These are phyloP conservation scores for Busseola fusca DNA, from an alignment of 2,888 invertebrate species.

Conservation along the genomic window DNA sequence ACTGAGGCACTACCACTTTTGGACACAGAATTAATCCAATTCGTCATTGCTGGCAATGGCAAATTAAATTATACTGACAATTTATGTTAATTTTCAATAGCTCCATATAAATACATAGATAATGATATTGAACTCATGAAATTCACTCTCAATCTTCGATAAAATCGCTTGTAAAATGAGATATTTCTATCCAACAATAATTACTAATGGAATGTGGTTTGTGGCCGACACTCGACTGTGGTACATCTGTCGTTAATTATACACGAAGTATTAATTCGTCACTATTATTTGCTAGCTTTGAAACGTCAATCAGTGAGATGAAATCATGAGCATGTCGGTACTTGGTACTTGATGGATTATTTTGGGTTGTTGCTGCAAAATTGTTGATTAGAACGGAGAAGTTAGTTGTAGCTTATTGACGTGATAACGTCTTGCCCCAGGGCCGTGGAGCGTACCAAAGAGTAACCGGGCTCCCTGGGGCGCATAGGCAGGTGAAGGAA, in stretches of 20 bases:
- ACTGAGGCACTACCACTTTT: no score
- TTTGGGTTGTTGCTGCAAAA: slow-evolving; percentile 11
- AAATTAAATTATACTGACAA: neutral
- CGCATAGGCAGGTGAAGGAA: no score
- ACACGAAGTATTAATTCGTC: slow-evolving; percentile 56
- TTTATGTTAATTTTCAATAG: slow-evolving; percentile 1
- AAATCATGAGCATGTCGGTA: slow-evolving; percentile 18
- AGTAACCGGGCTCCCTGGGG: no score
- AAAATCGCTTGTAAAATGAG: slow-evolving; percentile 54
- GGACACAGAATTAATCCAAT: neutral
- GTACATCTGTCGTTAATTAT: slow-evolving; percentile 55
- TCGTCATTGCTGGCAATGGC: neutral
- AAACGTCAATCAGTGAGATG: slow-evolving; percentile 49
- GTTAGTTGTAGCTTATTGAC: neutral
- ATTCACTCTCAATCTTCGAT: slow-evolving; percentile 20
- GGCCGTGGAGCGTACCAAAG: no score
- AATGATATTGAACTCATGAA: slow-evolving; percentile 33
- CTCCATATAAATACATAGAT: slow-evolving; percentile 7
- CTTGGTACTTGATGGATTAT: slow-evolving; percentile 26
- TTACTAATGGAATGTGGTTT: slow-evolving; percentile 67
- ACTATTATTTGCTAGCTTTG: slow-evolving; percentile 47
- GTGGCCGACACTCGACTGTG: slow-evolving; percentile 44
- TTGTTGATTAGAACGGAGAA: neutral
- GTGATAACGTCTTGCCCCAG: no score
- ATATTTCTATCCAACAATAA: slow-evolving; percentile 57